Evolutionary conservation across 1,140 invertebrate genomes (phyloP).

Genomic region (Aphaenogaster ashmeadi): DNA sequence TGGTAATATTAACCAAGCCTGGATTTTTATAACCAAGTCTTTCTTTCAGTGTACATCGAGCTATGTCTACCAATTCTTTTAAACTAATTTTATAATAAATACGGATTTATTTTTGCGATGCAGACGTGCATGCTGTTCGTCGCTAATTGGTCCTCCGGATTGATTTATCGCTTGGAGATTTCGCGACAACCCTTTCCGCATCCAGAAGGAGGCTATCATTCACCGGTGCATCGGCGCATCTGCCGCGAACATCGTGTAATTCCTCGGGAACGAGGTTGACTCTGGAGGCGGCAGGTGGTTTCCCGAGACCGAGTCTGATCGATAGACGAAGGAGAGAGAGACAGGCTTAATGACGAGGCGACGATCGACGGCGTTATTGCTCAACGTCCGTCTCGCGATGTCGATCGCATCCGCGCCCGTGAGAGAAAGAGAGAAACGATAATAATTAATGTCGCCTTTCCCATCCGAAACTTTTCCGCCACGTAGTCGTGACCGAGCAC

Average conservation of each 20-base stretch:
- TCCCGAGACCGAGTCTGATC: conserved; percentile 66
- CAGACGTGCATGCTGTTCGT: not conserved
- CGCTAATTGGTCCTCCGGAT: conserved; percentile 19
- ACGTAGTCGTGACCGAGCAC: conserved; percentile 20
- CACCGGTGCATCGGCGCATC: conserved; percentile 66
- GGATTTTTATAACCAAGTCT: too few species aligned
- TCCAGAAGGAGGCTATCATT: conserved; percentile 65
- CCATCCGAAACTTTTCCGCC: conserved; percentile 10
- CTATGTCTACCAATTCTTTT: not conserved
- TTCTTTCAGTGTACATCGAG: not conserved
- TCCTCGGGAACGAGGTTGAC: conserved; percentile 70
- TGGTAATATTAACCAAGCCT: too few species aligned
- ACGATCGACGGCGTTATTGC: conserved; percentile 52
- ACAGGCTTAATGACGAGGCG: conserved; percentile 63
- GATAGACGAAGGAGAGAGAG: conserved; percentile 56
- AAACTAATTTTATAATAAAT: not conserved
- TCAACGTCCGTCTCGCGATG: conserved; percentile 57
- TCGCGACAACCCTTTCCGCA: conserved; percentile 58
- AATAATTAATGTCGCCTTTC: conserved; percentile 62
- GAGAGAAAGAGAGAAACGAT: conserved; percentile 24
- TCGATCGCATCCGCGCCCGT: conserved; percentile 44
- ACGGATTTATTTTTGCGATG: not conserved
- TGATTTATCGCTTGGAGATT: conserved; percentile 69
- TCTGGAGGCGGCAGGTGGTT: conserved; percentile 75
- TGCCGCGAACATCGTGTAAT: conserved; percentile 74